These are phyloP conservation scores for Melanotaenia nigrans DNA, from an alignment of 2,797 vertebrate genomes.

Conservation along the genomic window DNA sequence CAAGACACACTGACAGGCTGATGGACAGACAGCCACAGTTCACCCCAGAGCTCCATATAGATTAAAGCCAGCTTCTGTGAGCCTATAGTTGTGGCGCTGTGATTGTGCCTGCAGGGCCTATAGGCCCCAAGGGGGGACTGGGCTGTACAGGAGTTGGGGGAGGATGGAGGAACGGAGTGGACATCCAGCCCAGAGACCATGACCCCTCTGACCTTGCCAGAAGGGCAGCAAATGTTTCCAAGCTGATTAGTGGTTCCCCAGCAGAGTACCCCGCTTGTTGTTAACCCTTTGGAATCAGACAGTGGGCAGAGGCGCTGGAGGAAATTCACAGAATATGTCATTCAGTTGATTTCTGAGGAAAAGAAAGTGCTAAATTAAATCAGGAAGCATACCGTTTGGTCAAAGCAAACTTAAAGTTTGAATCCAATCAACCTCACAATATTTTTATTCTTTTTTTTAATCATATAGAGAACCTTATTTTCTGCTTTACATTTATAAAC, in stretches of 20 bases:
- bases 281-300: slow-evolving; percentile 70
- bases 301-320: slow-evolving; percentile 23
- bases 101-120: slow-evolving; percentile 83
- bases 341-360: slow-evolving; percentile 17
- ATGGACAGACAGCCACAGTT: slow-evolving; percentile 73
- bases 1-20: slow-evolving; percentile 66
- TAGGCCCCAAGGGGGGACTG: slow-evolving; percentile 73
- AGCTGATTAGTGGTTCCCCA: slow-evolving; percentile 84
- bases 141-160: slow-evolving; percentile 63
- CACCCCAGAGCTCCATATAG: slow-evolving; percentile 73
- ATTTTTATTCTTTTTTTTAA: background rate
- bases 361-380: background rate
- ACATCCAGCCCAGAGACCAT: slow-evolving; percentile 82
- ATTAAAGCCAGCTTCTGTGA: slow-evolving; percentile 79
- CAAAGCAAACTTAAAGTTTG: background rate
- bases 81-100: slow-evolving; percentile 68
- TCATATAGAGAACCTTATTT: background rate
- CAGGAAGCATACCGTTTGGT: background rate
- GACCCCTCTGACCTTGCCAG: slow-evolving; percentile 87
- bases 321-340: slow-evolving; percentile 49
- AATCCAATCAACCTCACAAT: background rate
- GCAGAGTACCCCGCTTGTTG: slow-evolving; percentile 56
- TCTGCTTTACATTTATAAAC: too few species aligned
- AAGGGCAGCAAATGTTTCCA: slow-evolving; percentile 87
- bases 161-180: slow-evolving; percentile 72